Conservation (phyloP, 2,888 invertebrate genomes). For the Prosopocoilus inquinatus region DNA sequence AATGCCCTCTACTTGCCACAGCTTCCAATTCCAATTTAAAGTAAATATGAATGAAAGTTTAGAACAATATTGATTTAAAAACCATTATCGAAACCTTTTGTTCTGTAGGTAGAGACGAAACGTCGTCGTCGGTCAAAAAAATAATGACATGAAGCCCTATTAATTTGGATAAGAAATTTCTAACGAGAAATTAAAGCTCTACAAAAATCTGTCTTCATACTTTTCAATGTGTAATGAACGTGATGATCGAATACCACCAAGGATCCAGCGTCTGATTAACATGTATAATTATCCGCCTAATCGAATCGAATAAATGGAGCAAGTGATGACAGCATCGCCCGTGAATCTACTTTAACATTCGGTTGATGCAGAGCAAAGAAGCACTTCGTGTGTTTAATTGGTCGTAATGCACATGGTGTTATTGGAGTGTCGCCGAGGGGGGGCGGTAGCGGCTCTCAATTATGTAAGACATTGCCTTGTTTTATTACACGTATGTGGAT, state of each 20-base stretch:
- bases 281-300: conserved; percentile 19
- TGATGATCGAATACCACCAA: neutral
- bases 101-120: too few relatives aligned
- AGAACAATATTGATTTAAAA: too few relatives aligned
- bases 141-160: too few relatives aligned
- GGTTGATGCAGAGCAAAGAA: conserved; percentile 8
- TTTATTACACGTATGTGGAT: conserved; percentile 14
- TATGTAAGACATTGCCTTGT: conserved; percentile 7
- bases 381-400: conserved; percentile 35
- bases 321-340: conserved; percentile 32
- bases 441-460: conserved; percentile 18
- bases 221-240: too few relatives aligned
- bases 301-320: conserved; percentile 21
- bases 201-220: too few relatives aligned
- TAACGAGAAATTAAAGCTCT: too few relatives aligned
- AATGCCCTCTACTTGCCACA: too few relatives aligned
- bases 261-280: conserved; percentile 9
- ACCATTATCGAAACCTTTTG: too few relatives aligned
- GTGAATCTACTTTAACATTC: conserved; percentile 28
- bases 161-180: too few relatives aligned
- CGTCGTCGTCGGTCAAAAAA: too few relatives aligned
- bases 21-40: too few relatives aligned
- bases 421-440: conserved; percentile 37
- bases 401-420: conserved; percentile 35
- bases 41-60: too few relatives aligned